Conservation (phyloP, 2,113 vertebrate species). For the Sinocyclocheilus anshuiensis region DNA sequence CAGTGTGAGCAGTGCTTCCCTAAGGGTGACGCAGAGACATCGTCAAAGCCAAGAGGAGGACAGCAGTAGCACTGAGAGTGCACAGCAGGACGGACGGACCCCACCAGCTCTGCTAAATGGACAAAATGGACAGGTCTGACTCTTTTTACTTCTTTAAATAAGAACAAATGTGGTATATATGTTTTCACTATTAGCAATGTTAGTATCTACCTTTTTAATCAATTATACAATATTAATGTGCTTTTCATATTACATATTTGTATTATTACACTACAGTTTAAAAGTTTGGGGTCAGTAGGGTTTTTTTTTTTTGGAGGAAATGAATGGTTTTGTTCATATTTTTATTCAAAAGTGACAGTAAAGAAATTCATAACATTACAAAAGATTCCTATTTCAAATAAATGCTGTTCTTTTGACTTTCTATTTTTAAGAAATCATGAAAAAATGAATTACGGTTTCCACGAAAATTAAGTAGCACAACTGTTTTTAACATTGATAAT, state of each 20-base stretch:
- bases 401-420: no score
- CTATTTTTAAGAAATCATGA: no score
- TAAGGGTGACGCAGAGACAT: constrained; percentile 63
- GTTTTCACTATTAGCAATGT: not conserved
- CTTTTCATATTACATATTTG: not conserved
- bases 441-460: no score
- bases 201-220: not conserved
- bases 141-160: not conserved
- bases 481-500: no score
- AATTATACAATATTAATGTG: not conserved
- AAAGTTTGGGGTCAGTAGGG: no score
- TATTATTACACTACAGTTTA: not conserved
- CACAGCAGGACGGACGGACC: constrained; percentile 89
- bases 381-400: no score
- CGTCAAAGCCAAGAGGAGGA: constrained; percentile 89
- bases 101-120: constrained; percentile 67
- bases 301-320: not conserved
- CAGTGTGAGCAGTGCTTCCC: constrained; percentile 25
- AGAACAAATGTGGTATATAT: no score
- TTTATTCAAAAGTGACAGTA: not conserved
- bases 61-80: constrained; percentile 94
- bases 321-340: not conserved
- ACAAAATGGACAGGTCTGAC: constrained; percentile 69
- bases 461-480: no score
- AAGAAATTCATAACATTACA: no score